phyloP scores from a whole-genome alignment of 2,888 invertebrate species.

The Andrena flavipes region DNA sequence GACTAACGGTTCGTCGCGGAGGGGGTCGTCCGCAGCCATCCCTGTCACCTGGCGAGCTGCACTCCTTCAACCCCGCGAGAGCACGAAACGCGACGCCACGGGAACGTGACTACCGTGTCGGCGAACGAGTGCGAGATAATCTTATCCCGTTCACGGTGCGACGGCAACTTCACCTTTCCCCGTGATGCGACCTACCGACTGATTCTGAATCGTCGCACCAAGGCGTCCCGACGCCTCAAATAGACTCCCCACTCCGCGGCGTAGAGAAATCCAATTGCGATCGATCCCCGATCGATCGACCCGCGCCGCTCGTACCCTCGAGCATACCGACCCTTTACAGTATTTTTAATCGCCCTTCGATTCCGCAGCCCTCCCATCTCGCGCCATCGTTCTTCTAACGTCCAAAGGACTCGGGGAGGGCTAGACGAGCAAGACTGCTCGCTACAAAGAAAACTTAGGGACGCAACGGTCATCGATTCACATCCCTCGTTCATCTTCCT shows the following conservation, averaged over 20 bases:
- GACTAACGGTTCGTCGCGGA: slow-evolving; percentile 87
- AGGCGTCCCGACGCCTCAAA: slow-evolving; percentile 80
- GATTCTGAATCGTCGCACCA: slow-evolving; percentile 76
- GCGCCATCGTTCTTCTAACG: neutral
- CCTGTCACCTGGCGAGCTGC: slow-evolving; percentile 37
- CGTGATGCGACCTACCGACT: slow-evolving; percentile 78
- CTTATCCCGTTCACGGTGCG: slow-evolving; percentile 47
- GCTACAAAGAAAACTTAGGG: neutral
- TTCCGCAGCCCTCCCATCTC: neutral
- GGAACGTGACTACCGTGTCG: slow-evolving; percentile 27
- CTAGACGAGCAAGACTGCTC: neutral
- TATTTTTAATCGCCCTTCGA: slow-evolving; percentile 27
- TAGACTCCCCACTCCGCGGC: slow-evolving; percentile 81
- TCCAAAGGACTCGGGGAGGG: neutral
- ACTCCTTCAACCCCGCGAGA: slow-evolving; percentile 18
- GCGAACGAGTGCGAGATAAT: slow-evolving; percentile 23
- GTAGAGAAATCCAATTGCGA: slow-evolving; percentile 73
- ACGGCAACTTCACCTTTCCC: slow-evolving; percentile 73
- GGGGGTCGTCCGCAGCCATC: slow-evolving; percentile 78
- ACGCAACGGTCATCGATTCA: neutral
- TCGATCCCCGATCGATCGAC: slow-evolving; percentile 77
- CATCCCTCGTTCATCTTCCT: neutral
- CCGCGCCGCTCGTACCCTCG: slow-evolving; percentile 1
- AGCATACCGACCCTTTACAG: slow-evolving; percentile 9
- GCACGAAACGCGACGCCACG: neutral